Evolutionary conservation across 2,797 vertebrate genomes (phyloP), one percentile per base, ranked within the genome.

Genomic region (Hylomyscus alleni): DNA sequence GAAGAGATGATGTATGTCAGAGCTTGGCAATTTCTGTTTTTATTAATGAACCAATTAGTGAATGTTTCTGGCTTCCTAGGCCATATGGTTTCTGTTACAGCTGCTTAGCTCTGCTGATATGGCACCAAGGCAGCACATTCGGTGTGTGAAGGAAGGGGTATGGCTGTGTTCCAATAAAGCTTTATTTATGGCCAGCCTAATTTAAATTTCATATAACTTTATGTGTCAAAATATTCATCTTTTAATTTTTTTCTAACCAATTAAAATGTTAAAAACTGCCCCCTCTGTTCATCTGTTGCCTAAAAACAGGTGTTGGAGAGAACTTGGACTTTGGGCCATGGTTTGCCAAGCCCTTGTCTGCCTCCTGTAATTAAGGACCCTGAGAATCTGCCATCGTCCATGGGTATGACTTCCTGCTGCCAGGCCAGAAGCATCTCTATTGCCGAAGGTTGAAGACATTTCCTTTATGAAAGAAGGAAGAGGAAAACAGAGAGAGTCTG

Each of bases 131-230:
- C 44, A 80, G 19, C 37, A 4, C 29, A 77, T 77, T 54, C 2
- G 15, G 31, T 56, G 13, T 44, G 56, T 84, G 86, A 86, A 54
- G 12, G 50, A 52, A 60, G 34, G 31, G 78, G 67, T 2, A 17
- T 69, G 88, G 90, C 90, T 92, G 47, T 69, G n/a, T 90, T 93
- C 92, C 77, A 83, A 88, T 90, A 95, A 90, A 85, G 34, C 81
- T 95, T 96, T 96, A 87, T 89, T 93, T 81, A 77, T 92, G 73
- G 81, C 89, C 60, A 82, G 19, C 40, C 19, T 60, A 29, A 94
- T 93, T 92, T 93, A 89, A 93, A 92, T 96, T 95, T 95, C 77
- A 85, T 37, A 50, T 85, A 69, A 87, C 80, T 94, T 85, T 73
- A 15, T 90, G 40, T 90, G 65, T 96, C 62, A 58, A 77, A 94